These are phyloP conservation scores for Lasioglossum villosulum DNA, from an alignment of 2,888 invertebrate genomes.

Conservation along the genomic window DNA sequence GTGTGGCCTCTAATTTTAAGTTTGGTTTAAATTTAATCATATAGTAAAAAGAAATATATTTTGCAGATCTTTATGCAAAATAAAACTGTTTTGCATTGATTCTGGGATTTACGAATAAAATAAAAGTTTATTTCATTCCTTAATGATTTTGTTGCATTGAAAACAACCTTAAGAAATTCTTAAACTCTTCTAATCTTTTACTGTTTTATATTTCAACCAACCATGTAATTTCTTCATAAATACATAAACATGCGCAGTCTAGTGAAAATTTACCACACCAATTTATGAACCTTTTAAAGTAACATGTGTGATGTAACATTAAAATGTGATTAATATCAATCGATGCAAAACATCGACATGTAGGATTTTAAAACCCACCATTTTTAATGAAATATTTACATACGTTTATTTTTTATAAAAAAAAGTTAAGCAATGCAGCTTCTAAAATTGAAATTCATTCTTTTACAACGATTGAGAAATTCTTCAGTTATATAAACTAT, in stretches of 20 bases:
- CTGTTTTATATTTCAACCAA: no score
- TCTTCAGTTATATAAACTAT: background rate
- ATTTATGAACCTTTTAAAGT: background rate
- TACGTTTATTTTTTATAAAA: background rate
- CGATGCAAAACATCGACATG: background rate
- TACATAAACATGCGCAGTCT: no score
- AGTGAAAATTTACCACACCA: background rate
- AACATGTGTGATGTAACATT: background rate
- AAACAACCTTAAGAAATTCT: no score
- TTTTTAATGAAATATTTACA: background rate
- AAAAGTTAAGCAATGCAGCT: background rate
- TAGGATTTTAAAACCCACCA: background rate
- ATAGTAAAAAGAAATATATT: background rate
- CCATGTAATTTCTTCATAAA: no score
- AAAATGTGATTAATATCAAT: background rate
- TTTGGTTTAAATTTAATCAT: background rate
- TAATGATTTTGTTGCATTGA: no score
- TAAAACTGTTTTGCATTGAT: no score
- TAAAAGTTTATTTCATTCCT: no score
- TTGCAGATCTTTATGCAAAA: no score
- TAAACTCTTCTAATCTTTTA: no score
- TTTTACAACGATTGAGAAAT: background rate
- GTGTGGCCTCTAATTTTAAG: background rate
- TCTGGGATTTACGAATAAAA: no score
- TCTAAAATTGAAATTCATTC: background rate